Evolutionary conservation across 2,797 vertebrate genomes (phyloP), one percentile per base, ranked within the genome.

Genomic region (Schizothorax lantsangensis): DNA sequence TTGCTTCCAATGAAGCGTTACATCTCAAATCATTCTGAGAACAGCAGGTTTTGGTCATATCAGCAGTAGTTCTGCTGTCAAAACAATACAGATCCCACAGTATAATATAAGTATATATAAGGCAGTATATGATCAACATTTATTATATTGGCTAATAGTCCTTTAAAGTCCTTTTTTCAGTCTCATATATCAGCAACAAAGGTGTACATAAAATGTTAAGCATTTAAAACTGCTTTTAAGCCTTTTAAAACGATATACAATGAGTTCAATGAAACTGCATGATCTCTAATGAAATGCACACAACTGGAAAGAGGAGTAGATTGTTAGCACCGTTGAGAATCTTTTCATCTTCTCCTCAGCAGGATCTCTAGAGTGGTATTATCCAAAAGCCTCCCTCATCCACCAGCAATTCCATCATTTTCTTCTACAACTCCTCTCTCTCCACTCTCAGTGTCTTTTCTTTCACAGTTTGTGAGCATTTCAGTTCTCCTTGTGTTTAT

Each of bases 341-440:
- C 57, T 77, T 62, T 77, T 71, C 40, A 62, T 77, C 62, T 81
- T 82, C 71, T 62, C 23, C 57, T 80, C 78, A 81, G 84, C 84
- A 81, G 79, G 69, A 74, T 74, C 19, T 73, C 78, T 80, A 74
- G 15, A n/a, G 77, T 52, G 30, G 83, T 7, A n/a, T 79, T 79
- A 72, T 73, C 52, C 52, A 38, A 72, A 85, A 80, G 43, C 21
- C 43, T 73, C 21, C 38, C 36, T 87, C 59, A 73, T 62, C 77
- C 68, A 59, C 38, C 45, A 64, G 45, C 45, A 54, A 43, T 79
- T 49, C 78, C 66, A 62, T 59, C 4, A 17, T 74, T 36, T 40
- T 68, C 77, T n/a, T 66, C 38, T 80, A 17, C 19, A 64, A 72
- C 75, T 71, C 77, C 38, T 82, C 83, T 84, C 79, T 64, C 54